These are phyloP conservation scores for Hafferia zeledoni DNA, from an alignment of 2,797 vertebrate species.

Conservation along the genomic window DNA sequence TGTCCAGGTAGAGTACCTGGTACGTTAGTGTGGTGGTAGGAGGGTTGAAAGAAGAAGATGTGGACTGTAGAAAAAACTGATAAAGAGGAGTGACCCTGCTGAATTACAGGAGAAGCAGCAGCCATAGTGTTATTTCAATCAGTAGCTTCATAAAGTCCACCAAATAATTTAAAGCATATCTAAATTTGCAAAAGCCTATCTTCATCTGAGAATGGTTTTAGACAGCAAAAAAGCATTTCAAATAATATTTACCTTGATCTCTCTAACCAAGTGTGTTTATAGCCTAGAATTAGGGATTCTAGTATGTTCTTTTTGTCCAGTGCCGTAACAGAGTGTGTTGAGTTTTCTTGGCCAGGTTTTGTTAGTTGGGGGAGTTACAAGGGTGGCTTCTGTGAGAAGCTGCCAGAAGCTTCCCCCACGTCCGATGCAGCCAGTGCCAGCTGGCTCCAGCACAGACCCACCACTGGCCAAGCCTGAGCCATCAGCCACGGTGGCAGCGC, in stretches of 20 bases:
- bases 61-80: background rate
- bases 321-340: background rate
- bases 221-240: background rate
- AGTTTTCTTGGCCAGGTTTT: background rate
- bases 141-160: background rate
- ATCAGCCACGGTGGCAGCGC: background rate
- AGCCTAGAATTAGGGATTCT: background rate
- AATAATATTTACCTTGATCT: background rate
- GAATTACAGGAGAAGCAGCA: background rate
- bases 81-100: background rate
- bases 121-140: background rate
- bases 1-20: background rate
- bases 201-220: background rate
- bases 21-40: background rate
- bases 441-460: rapidly evolving
- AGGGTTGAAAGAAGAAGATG: background rate
- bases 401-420: background rate
- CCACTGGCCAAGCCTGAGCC: rapidly evolving
- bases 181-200: background rate
- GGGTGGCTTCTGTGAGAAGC: background rate
- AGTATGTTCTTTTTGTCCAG: background rate
- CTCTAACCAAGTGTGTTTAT: background rate
- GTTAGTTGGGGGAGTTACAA: background rate
- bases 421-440: background rate
- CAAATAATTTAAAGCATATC: background rate